Evolutionary conservation across 2,888 invertebrate species (phyloP), one percentile per base, ranked within the genome.

Genomic region (Sesamia inferens): DNA sequence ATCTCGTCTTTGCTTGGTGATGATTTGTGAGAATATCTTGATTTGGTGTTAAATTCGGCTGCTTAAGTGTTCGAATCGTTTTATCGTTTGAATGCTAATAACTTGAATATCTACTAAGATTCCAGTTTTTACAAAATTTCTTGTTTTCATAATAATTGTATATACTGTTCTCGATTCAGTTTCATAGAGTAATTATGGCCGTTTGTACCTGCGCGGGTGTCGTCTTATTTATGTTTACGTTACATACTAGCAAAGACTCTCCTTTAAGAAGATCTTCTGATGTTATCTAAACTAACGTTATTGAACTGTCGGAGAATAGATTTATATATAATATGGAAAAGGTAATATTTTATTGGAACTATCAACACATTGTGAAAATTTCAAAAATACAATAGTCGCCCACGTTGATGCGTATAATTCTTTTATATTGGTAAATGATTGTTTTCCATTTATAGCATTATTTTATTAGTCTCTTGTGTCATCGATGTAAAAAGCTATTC

Each of bases 381-480:
- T 11, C 11, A 22, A 67, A 65, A 42, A 67, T 83, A 67, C 81
- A 71, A 75, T 71, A 76, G 63, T 79, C 65, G 57, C 82, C 82
- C 62, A 81, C 85, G 42, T 62, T 66, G 39, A 57, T 57, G 24
- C 51, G 24, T 66, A 59, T 74, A 67, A 68, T 70, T 85, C 76
- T 71, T 72, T 42, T 61, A n/a, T 67, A 73, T 61, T 57, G 55
- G 61, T 68, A 68, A 79, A 79, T 82, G 82, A 71, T 85, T 51
- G 24, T 22, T 71, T 63, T 47, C 79, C 79, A 72, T 82, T 68
- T 79, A 62, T 66, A 72, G 79, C 51, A 58, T 14, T 57, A 70
- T 74, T 79, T 82, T 76, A 74, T 71, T 81, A 63, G 59, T 42
- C 54, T 65, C 70, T 79, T 74, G 71, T 74, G 72, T 82, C 79